phyloP scores from a whole-genome alignment of 2,113 vertebrate species.

The Eulemur rufifrons region DNA sequence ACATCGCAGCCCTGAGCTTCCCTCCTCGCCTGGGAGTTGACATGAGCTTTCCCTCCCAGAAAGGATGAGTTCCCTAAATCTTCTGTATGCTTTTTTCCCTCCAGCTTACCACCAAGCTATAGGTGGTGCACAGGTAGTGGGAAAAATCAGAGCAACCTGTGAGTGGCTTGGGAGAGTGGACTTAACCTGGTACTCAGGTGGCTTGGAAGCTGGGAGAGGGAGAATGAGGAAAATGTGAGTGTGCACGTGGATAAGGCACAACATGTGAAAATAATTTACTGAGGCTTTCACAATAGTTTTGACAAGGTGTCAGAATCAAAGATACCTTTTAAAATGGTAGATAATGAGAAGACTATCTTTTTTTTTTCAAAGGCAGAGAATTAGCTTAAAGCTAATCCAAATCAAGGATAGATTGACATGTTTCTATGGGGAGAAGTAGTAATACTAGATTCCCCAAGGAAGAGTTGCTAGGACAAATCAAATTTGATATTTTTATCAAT shows the following conservation, averaged over 20 bases:
- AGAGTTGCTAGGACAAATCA: conserved; percentile 39
- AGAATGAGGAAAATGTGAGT: background rate
- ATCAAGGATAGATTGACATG: conserved; percentile 40
- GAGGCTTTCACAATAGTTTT: conserved; percentile 42
- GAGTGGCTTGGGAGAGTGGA: background rate
- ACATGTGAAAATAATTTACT: conserved; percentile 34
- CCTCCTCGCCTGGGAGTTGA: background rate
- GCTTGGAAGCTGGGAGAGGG: background rate
- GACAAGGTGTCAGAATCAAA: conserved; percentile 54
- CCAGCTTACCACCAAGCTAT: background rate
- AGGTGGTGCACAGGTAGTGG: background rate
- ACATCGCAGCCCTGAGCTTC: too few relatives aligned
- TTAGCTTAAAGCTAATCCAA: conserved; percentile 48
- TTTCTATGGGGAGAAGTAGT: conserved; percentile 19
- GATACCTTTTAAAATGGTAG: background rate
- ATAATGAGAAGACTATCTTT: conserved; percentile 1
- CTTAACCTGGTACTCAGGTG: background rate
- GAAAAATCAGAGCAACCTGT: background rate
- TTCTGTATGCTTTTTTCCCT: background rate
- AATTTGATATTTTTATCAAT: conserved; percentile 33
- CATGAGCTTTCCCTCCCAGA: background rate
- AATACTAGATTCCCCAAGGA: conserved; percentile 3
- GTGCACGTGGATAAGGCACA: background rate
- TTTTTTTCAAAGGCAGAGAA: conserved; percentile 5
- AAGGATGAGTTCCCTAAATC: background rate